A percentile compares a stretch with the other conserved stretches of the same genome.
Evolutionary conservation across 2,113 vertebrate species (phyloP).

Genomic region (Aegypius monachus): DNA sequence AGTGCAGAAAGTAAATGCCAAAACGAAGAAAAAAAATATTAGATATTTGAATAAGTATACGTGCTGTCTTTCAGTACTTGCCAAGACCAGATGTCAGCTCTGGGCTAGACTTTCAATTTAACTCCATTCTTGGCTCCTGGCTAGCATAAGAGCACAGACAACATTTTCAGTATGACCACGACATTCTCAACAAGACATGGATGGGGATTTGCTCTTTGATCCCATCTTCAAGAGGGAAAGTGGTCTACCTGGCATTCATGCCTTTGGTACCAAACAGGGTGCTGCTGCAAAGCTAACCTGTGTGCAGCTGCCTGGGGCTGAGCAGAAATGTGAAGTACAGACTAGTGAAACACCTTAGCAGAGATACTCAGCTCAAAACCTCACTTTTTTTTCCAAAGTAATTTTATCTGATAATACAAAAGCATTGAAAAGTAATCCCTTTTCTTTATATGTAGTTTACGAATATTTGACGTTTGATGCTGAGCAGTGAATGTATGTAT

Average conservation of each 20-base stretch:
- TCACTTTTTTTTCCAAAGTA: neutral
- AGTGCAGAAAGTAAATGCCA: neutral
- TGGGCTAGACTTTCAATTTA: neutral
- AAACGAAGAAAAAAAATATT: neutral
- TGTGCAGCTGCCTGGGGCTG: neutral
- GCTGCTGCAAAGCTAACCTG: neutral
- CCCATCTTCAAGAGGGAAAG: neutral
- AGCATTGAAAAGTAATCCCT: neutral
- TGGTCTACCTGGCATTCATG: neutral
- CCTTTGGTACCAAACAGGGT: neutral
- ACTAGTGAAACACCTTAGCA: neutral
- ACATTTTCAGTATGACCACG: neutral
- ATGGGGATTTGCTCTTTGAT: neutral
- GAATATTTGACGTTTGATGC: neutral
- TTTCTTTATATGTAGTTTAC: neutral
- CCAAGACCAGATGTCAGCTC: neutral
- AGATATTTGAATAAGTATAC: neutral
- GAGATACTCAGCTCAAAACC: neutral
- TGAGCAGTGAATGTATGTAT: neutral
- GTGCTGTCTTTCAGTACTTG: neutral
- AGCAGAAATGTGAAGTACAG: neutral
- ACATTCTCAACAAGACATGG: neutral
- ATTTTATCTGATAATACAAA: neutral
- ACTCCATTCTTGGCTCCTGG: neutral
- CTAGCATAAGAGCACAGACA: neutral